These are phyloP conservation scores for Drosophila melanogaster DNA, from an alignment of 1,140 invertebrate genomes.

Conservation along the genomic window DNA sequence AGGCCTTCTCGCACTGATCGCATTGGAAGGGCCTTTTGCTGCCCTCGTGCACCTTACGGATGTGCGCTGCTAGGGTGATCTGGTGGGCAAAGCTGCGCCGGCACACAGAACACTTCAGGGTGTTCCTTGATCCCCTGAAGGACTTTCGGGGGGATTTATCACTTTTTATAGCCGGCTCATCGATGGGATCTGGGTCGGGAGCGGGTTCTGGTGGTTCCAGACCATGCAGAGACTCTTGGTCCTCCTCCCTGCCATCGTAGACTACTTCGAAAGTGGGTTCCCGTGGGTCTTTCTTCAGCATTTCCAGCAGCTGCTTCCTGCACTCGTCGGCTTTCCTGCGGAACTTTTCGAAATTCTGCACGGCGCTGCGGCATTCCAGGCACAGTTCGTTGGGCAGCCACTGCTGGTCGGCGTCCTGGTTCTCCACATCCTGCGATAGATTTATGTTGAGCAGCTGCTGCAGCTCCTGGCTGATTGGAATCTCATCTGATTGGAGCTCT, in stretches of 20 bases:
- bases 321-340: constrained; percentile 36
- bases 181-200: constrained; percentile 55
- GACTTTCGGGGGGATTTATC: background rate
- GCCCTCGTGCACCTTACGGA: constrained; percentile 78
- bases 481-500: background rate
- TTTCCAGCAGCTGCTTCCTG: constrained; percentile 28
- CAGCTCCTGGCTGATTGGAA: constrained; percentile 26
- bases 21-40: constrained; percentile 72
- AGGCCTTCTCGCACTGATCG: constrained; percentile 74
- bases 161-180: constrained; percentile 5
- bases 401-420: background rate
- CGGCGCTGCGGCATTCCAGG: constrained; percentile 19
- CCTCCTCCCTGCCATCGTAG: constrained; percentile 27
- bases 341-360: constrained; percentile 43
- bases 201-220: constrained; percentile 15
- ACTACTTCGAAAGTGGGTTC: constrained; percentile 57
- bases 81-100: constrained; percentile 68
- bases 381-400: constrained; percentile 48
- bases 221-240: constrained; percentile 11
- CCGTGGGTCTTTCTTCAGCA: constrained; percentile 13
- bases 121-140: constrained; percentile 50
- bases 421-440: constrained; percentile 5
- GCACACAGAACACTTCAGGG: constrained; percentile 67
- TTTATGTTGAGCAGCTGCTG: constrained; percentile 23
- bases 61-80: constrained; percentile 67